Evolutionary conservation across 2,113 vertebrate genomes (phyloP), one percentile per base, ranked within the genome.

Genomic region (Varanus salvator): DNA sequence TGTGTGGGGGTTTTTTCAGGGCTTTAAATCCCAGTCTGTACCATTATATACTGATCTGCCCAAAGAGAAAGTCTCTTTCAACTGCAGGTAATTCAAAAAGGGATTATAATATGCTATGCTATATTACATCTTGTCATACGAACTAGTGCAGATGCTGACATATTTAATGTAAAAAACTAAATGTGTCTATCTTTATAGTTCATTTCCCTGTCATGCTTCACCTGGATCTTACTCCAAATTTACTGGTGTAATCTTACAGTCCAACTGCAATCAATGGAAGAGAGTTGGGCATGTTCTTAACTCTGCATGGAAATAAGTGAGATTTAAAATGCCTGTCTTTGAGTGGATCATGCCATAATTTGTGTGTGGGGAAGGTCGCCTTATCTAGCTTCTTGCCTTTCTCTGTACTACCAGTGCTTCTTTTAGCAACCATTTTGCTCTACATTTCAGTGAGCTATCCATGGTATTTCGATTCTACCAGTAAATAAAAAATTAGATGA

Each of bases 11-110:
- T 69, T 57, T 31, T 77, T 50, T 80, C 52, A 86, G 86, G 48
- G 1, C 50, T 93, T 80, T 80, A 93, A 94, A 95, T 86, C 54
- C 54, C 85, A 72, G 34, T 80, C 68, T 78, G 74, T n/a, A 54
- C 86, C 27, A 66, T 64, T 89, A 64, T 38, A 4, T 48, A 78
- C 92, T 77, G 48, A 14, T 0, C 74, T 87, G 11, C 44, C 48
- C 54, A 89, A 69, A 85, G 87, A 11, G 57, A 21, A 57, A 25
- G 81, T 86, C 89, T 78, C 48, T 0, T 52, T 76, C 31, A 5
- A 77, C 29, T 15, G 0, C 0, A 0, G 69, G 57, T 29, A 85
- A 23, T 81, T 66, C 25, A 6, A 66, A 60, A 74, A 17, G 23
- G 38, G 44, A 60, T 88, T 74, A 31, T 82, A 68, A 52, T 80